Evolutionary conservation across 2,888 invertebrate genomes (phyloP).

Genomic region (Rugalucina vietnamica): DNA sequence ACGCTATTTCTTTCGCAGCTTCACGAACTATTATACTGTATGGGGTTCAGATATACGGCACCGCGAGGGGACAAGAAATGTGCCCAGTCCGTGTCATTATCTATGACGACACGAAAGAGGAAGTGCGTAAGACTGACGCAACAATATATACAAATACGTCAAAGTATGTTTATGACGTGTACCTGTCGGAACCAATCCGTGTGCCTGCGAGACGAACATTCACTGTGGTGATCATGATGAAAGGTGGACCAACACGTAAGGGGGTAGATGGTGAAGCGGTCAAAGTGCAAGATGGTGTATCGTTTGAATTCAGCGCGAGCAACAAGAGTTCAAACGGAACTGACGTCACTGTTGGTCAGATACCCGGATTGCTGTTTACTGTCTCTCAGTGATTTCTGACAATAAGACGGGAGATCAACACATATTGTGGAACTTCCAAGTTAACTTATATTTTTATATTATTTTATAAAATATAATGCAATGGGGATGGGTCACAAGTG

Average conservation of each 20-base stretch:
- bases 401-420: too few relatives aligned
- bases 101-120: constrained; percentile 56
- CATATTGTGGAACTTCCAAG: too few relatives aligned
- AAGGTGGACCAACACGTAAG: constrained; percentile 51
- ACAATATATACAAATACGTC: constrained; percentile 44
- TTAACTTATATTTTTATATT: too few relatives aligned
- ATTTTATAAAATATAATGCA: too few relatives aligned
- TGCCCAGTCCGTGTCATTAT: constrained; percentile 33
- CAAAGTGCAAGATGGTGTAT: constrained; percentile 44
- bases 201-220: constrained; percentile 48
- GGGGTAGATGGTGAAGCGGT: constrained; percentile 54
- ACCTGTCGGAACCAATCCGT: constrained; percentile 44
- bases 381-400: background rate
- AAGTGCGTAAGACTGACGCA: constrained; percentile 48
- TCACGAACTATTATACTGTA: constrained; percentile 51
- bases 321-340: constrained; percentile 61
- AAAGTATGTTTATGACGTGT: constrained; percentile 46
- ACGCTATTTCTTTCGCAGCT: constrained; percentile 58
- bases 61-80: constrained; percentile 43
- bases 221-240: constrained; percentile 43
- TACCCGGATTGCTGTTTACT: constrained; percentile 54
- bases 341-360: constrained; percentile 56
- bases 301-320: constrained; percentile 56
- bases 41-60: constrained; percentile 54
- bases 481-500: too few relatives aligned